These are phyloP conservation scores for Chymomyza amoena DNA, from an alignment of 2,888 invertebrate genomes.

Conservation along the genomic window DNA sequence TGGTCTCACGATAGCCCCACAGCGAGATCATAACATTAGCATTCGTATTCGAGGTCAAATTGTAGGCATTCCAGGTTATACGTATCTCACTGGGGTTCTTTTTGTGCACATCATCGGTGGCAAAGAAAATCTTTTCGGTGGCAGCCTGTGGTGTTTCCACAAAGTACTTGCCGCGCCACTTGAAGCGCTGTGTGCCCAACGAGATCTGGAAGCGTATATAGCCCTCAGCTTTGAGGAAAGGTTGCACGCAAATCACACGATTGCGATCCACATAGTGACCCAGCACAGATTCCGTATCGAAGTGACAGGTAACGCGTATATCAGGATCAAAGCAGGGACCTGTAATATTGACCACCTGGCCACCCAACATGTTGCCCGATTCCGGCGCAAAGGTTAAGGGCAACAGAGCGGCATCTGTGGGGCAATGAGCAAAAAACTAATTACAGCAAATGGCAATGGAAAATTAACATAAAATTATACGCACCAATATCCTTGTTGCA, in stretches of 20 bases:
- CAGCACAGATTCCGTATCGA: conserved; percentile 88
- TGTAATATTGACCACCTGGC: conserved; percentile 96
- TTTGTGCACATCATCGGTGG: conserved; percentile 85
- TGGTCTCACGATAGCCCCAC: conserved; percentile 93
- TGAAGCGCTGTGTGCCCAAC: conserved; percentile 89
- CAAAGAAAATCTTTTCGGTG: conserved; percentile 90
- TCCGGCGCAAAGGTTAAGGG: conserved; percentile 94
- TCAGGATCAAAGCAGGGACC: conserved; percentile 93
- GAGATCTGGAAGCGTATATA: conserved; percentile 92
- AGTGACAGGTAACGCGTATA: conserved; percentile 89
- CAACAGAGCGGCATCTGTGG: conserved; percentile 87
- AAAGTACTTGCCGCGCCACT: conserved; percentile 94
- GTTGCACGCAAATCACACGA: conserved; percentile 93
- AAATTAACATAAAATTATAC: conserved; percentile 36
- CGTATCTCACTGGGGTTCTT: conserved; percentile 86
- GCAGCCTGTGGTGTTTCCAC: conserved; percentile 95
- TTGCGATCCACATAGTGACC: conserved; percentile 89
- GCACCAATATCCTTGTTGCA: conserved; percentile 94
- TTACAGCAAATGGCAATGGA: background rate
- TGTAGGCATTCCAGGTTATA: conserved; percentile 91
- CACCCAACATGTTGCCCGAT: conserved; percentile 98
- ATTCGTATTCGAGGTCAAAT: conserved; percentile 89
- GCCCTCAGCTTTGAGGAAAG: conserved; percentile 91
- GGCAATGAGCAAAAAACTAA: background rate
- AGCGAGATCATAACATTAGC: conserved; percentile 89